Evolutionary conservation across 2,113 vertebrate species (phyloP).

Genomic region (Hyperopisus bebe): DNA sequence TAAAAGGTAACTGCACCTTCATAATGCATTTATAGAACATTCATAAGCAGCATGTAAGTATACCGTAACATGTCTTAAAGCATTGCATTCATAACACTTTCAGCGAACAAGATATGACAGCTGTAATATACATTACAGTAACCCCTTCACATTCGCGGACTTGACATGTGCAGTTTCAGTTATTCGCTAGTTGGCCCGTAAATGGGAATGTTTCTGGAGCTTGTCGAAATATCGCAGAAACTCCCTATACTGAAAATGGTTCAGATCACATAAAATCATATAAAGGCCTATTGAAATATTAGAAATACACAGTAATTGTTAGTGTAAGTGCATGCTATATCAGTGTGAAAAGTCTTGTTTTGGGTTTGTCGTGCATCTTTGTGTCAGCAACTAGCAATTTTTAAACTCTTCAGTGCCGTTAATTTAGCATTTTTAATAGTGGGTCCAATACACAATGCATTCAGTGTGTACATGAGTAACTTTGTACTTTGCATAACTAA

Average conservation of each 20-base stretch:
- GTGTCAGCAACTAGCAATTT: background rate
- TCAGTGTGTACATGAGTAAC: background rate
- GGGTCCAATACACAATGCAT: background rate
- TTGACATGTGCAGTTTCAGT: background rate
- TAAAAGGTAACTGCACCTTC: background rate
- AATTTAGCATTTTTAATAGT: background rate
- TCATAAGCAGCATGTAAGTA: background rate
- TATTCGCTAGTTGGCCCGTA: background rate
- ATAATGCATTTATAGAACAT: background rate
- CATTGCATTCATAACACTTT: background rate
- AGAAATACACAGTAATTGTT: background rate
- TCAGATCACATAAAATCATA: background rate
- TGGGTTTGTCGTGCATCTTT: background rate
- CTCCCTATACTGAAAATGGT: background rate
- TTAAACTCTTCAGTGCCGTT: background rate
- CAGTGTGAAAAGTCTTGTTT: background rate
- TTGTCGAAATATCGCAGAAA: background rate
- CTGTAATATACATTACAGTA: background rate
- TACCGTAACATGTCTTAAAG: background rate
- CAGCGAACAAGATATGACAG: background rate
- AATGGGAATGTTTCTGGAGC: background rate
- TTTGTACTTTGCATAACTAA: background rate
- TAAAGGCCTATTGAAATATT: background rate
- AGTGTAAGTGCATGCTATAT: background rate
- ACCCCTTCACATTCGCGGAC: background rate